Percentiles rank a stretch among this genome's conserved stretches.
Evolutionary conservation across 2,113 vertebrate species (phyloP).

Genomic region (Zosterops pallidus): DNA sequence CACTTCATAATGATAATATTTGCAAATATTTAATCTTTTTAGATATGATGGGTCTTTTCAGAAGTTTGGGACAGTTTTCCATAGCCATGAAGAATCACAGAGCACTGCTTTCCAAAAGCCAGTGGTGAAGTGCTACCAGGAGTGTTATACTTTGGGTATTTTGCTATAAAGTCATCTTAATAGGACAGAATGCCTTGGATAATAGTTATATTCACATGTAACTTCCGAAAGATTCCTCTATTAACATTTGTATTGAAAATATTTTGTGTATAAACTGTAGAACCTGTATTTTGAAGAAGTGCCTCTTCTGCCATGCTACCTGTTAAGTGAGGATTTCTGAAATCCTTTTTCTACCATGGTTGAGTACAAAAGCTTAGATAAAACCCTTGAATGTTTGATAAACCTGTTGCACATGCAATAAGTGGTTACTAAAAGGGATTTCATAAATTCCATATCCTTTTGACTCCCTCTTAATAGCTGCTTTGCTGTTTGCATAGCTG

Average conservation of each 20-base stretch:
- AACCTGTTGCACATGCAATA: not conserved
- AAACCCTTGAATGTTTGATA: not conserved
- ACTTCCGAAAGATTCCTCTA: not conserved
- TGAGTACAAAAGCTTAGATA: not conserved
- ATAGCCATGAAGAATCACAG: accelerated
- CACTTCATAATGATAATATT: not conserved
- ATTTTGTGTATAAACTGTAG: not conserved
- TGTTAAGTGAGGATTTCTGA: not conserved
- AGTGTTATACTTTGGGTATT: accelerated
- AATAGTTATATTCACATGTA: not conserved
- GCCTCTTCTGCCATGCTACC: not conserved
- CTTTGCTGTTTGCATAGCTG: not conserved
- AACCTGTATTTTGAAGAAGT: not conserved
- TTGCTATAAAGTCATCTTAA: not conserved
- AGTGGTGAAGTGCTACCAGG: not conserved
- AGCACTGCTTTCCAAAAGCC: not conserved
- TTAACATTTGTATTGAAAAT: not conserved
- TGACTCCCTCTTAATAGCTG: not conserved
- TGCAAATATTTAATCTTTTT: not conserved
- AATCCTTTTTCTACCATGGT: accelerated
- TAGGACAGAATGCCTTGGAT: not conserved
- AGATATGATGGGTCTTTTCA: not conserved
- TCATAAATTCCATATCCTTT: not conserved
- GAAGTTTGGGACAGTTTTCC: not conserved
- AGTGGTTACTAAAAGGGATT: not conserved